These are phyloP conservation scores for Alaudala cheleensis DNA, from an alignment of 2,113 vertebrate genomes.

Conservation along the genomic window DNA sequence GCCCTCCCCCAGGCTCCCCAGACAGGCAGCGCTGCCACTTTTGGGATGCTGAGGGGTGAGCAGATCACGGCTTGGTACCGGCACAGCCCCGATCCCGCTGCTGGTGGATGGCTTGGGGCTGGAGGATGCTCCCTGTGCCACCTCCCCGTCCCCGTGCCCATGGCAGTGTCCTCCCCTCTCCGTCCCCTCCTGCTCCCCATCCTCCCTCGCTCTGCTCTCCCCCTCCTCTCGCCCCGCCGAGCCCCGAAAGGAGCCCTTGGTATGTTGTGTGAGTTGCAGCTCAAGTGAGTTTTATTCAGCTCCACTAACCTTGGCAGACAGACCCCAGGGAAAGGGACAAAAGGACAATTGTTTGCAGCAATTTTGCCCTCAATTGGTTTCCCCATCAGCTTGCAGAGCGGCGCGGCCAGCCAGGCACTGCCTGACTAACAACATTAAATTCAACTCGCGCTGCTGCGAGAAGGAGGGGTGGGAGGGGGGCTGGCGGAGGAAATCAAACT, in stretches of 20 bases:
- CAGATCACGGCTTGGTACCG: accelerated
- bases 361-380: constrained; percentile 66
- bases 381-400: constrained; percentile 63
- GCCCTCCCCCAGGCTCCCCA: neutral
- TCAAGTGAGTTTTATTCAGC: constrained; percentile 71
- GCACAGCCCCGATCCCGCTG: neutral
- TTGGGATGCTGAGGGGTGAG: neutral
- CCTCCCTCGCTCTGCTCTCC: neutral
- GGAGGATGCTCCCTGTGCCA: neutral
- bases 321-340: constrained; percentile 69
- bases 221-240: constrained; percentile 11
- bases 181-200: neutral
- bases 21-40: neutral
- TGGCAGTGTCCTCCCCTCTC: neutral
- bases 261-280: constrained; percentile 61
- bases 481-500: neutral
- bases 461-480: accelerated
- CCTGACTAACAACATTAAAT: constrained; percentile 70
- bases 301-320: constrained; percentile 70
- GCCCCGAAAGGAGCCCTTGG: constrained; percentile 55
- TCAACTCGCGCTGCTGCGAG: constrained; percentile 42
- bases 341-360: constrained; percentile 68
- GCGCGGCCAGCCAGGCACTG: constrained; percentile 55
- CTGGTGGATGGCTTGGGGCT: neutral
- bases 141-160: accelerated